Base-by-base conservation (phyloP, 2,888 invertebrate genomes). In the Isoperla grammatica region DNA sequence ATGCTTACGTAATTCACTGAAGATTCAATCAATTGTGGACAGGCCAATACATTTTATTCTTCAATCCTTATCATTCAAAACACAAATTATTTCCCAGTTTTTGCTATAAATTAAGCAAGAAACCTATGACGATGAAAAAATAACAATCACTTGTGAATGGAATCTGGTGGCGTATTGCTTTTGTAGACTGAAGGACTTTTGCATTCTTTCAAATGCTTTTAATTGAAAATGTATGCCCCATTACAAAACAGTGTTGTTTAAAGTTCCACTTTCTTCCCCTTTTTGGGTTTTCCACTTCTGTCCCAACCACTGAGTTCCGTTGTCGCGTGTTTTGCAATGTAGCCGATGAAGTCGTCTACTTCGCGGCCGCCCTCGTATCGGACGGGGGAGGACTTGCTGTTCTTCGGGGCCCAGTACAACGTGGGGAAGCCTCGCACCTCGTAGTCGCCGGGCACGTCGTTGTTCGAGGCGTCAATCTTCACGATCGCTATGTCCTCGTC, bases 351-450 rank as follows among this genome's bases (percentile, higher is more conserved):
- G 74, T 98, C 98, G 64, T 95, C 87, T 5, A 93, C 76, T 67
- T 93, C 90, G 61, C 99, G 88, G 2, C 95, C 98, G 69, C 94
- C 94, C 82, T 94, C 92, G 74, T 96, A 97, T 76, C 86, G 83
- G 62, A 87, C 81, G 22, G 96, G 95, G 64, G 80, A 83, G 70
- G 83, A 76, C 73, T 90, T 89, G 54, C 78, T 75, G 70, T 90
- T 86, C 74, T 92, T 95, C 11, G 96, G 90, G 64, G 88, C 83
- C 95, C 95, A 99, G 82, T 82, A 99, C 63, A 99, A 81, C 4
- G 98, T 99, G 59, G 99, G 99, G 86, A 98, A 99, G 9, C 99
- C 99, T 61, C 87, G 84, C 9, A 99, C 99, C 70, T 96, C 91
- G 75, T 83, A 99, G 8, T 81, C 77, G 65, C 87, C 79, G 65